A percentile compares a stretch with the other conserved stretches of the same genome.
These are phyloP conservation scores for Hymenochirus boettgeri DNA, from an alignment of 2,113 vertebrate species.

Conservation along the genomic window DNA sequence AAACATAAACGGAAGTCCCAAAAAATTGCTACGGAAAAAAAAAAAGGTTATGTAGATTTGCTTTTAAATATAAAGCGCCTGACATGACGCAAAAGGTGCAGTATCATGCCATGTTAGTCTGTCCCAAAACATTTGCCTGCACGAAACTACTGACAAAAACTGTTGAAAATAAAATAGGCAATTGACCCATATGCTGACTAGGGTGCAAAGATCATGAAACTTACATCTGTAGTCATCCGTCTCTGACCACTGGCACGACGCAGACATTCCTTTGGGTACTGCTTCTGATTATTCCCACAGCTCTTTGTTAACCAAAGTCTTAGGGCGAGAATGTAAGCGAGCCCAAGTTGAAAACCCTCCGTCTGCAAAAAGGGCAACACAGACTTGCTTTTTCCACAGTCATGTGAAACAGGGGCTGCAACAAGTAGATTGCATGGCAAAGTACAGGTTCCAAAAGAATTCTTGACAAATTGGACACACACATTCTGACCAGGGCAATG, in stretches of 20 bases:
- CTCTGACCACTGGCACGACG: constrained; percentile 65
- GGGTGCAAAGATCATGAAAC: too few relatives aligned
- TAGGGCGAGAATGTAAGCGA: constrained; percentile 68
- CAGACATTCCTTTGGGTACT: constrained; percentile 69
- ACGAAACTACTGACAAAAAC: too few relatives aligned
- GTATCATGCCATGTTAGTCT: too few relatives aligned
- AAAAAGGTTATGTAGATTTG: too few relatives aligned
- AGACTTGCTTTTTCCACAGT: constrained; percentile 84
- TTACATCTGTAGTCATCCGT: constrained; percentile 52
- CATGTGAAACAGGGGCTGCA: constrained; percentile 82
- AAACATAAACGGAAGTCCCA: too few relatives aligned
- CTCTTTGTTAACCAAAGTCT: constrained; percentile 71
- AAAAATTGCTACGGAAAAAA: too few relatives aligned
- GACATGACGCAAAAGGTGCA: too few relatives aligned
- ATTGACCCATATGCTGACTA: too few relatives aligned
- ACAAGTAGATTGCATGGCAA: constrained; percentile 83
- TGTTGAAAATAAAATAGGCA: too few relatives aligned
- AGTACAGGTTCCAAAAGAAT: constrained; percentile 84
- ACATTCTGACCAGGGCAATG: constrained; percentile 74
- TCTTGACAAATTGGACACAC: constrained; percentile 83
- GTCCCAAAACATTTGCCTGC: too few relatives aligned
- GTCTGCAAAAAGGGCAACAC: constrained; percentile 85
- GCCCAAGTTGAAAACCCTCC: constrained; percentile 82
- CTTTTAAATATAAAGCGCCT: too few relatives aligned
- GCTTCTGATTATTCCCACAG: constrained; percentile 79